Evolutionary conservation across 2,888 invertebrate species (phyloP).

Genomic region (Heliconius ismenius): DNA sequence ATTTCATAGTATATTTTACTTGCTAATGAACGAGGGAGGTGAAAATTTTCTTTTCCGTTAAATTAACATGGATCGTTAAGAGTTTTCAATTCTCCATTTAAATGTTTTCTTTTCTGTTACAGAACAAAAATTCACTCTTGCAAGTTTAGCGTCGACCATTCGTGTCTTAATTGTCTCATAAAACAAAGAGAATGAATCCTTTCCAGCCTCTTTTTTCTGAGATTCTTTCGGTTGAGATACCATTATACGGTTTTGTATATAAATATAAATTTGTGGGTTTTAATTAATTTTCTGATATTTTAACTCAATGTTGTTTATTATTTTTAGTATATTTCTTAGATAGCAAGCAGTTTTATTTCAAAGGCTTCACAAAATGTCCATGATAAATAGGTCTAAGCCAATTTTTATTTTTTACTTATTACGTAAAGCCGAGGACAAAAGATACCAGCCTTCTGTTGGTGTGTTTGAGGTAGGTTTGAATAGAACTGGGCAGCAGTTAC

Average conservation of each 20-base stretch:
- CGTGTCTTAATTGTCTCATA: slow-evolving; percentile 69
- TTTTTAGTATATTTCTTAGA: too few species aligned
- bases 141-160: slow-evolving; percentile 56
- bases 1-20: slow-evolving; percentile 41
- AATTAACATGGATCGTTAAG: slow-evolving; percentile 62
- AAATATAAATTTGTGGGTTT: neutral
- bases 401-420: neutral
- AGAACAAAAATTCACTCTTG: slow-evolving; percentile 63
- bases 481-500: slow-evolving; percentile 23
- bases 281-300: slow-evolving; percentile 2
- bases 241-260: slow-evolving; percentile 6
- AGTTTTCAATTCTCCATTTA: slow-evolving; percentile 68
- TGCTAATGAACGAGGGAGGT: slow-evolving; percentile 27
- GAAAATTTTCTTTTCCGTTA: slow-evolving; percentile 28
- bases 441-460: neutral
- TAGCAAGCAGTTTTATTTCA: too few species aligned
- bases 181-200: slow-evolving; percentile 70
- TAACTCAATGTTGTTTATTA: neutral
- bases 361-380: neutral
- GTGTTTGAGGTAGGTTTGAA: slow-evolving; percentile 5
- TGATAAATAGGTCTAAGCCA: neutral
- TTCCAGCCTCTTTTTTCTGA: slow-evolving; percentile 53
- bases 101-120: slow-evolving; percentile 64
- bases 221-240: slow-evolving; percentile 19
- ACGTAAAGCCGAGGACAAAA: neutral